A percentile compares a stretch with the other conserved stretches of the same genome.
Conservation (phyloP, 2,888 invertebrate genomes). For the Vesta saturnalis region DNA sequence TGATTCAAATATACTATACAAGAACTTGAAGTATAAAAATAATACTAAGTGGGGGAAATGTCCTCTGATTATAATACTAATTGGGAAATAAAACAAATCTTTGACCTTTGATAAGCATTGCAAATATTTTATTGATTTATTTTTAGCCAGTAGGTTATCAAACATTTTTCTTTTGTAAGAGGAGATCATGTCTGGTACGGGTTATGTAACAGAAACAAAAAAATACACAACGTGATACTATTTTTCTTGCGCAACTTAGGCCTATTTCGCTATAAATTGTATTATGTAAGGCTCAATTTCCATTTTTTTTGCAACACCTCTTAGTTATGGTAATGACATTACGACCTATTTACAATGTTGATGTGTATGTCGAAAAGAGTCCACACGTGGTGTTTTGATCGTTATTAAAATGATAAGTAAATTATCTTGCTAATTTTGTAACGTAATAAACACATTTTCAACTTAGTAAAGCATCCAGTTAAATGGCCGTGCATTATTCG, state of each 20-base stretch:
- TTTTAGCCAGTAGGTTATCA: neutral
- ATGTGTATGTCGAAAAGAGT: neutral
- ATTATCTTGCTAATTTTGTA: too few species aligned
- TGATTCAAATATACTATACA: neutral
- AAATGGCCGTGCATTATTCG: too few species aligned
- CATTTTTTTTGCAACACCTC: neutral
- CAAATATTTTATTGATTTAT: conserved; percentile 8
- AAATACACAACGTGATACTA: too few species aligned
- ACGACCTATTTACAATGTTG: neutral
- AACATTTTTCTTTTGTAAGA: conserved; percentile 6
- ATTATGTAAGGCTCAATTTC: neutral
- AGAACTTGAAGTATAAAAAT: conserved; percentile 9
- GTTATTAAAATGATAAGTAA: neutral
- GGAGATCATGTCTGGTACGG: neutral
- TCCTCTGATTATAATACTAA: conserved; percentile 6
- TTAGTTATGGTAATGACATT: neutral
- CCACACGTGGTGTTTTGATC: conserved; percentile 2
- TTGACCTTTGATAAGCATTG: conserved; percentile 11
- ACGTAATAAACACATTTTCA: too few species aligned
- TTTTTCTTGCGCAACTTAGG: neutral
- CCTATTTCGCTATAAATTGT: too few species aligned
- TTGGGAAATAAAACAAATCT: conserved; percentile 9
- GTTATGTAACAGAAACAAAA: neutral
- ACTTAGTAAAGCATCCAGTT: too few species aligned
- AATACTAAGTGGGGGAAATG: conserved; percentile 4